Conservation (phyloP, 2,797 vertebrate genomes). For the Danio choprae region DNA sequence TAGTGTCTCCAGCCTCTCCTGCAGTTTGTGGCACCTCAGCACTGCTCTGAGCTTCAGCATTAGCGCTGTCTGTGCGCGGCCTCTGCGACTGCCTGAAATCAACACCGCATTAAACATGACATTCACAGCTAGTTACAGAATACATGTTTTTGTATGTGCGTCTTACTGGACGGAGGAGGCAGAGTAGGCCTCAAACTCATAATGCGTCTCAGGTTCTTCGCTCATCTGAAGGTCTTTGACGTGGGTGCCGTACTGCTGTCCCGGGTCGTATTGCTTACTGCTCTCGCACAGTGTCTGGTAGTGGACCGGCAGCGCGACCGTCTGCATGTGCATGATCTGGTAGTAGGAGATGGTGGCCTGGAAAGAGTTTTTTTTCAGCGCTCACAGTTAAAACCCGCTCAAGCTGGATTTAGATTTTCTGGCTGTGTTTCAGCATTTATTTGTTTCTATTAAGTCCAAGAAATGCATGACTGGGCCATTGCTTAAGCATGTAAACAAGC, state of each 20-base stretch:
- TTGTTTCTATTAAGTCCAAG: not conserved
- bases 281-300: conserved; percentile 98
- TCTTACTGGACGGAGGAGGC: conserved; percentile 73
- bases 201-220: conserved; percentile 81
- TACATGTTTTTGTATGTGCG: no score
- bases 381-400: not conserved
- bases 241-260: conserved; percentile 92
- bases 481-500: not conserved
- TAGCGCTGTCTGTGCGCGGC: conserved; percentile 85
- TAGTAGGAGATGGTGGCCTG: conserved; percentile 97
- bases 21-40: conserved; percentile 61
- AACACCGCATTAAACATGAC: not conserved
- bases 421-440: not conserved
- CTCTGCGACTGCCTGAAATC: conserved; percentile 73
- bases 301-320: conserved; percentile 88
- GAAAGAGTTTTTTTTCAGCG: not conserved
- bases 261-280: conserved; percentile 95
- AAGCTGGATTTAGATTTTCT: conserved; percentile 15
- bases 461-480: conserved; percentile 1
- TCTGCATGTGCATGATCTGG: conserved; percentile 97
- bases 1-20: conserved; percentile 64
- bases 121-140: not conserved
- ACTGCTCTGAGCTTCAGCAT: conserved; percentile 59
- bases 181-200: conserved; percentile 88
- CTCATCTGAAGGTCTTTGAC: conserved; percentile 89